Conservation (phyloP, 2,797 vertebrate genomes). For the Sebastiscus tertius region DNA sequence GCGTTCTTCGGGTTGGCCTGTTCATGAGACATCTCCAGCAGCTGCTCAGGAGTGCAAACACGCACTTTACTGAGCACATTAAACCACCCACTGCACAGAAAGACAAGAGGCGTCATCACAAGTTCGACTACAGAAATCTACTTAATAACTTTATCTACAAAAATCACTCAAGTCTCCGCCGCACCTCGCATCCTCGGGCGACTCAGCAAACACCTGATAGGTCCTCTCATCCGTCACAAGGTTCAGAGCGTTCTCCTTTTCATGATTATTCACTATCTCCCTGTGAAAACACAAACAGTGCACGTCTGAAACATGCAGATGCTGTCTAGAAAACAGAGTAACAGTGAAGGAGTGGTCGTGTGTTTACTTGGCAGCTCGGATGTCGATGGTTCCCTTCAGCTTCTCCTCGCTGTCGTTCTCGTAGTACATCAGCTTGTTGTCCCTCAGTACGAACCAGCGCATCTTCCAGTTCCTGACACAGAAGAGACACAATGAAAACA, state of each 20-base stretch:
- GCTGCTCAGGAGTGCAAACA: conserved; percentile 85
- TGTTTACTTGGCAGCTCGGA: conserved; percentile 88
- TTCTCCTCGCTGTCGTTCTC: conserved; percentile 95
- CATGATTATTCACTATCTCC: conserved; percentile 93
- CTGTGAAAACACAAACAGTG: conserved; percentile 66
- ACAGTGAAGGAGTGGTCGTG: not conserved
- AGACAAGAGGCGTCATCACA: not conserved
- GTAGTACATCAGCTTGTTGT: conserved; percentile 93
- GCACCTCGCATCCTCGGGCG: conserved; percentile 94
- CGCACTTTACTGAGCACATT: conserved; percentile 87
- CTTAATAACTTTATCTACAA: not conserved
- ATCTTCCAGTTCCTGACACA: conserved; percentile 92
- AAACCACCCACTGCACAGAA: conserved; percentile 84
- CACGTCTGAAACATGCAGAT: not conserved
- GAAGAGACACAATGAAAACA: conserved; percentile 36
- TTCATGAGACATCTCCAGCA: conserved; percentile 89
- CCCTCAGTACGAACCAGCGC: conserved; percentile 94
- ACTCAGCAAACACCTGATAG: conserved; percentile 94
- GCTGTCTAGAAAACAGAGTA: not conserved
- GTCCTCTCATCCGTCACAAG: conserved; percentile 92
- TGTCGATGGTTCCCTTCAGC: conserved; percentile 92
- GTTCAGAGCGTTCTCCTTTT: conserved; percentile 94
- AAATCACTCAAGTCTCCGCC: not conserved
- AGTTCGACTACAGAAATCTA: not conserved
- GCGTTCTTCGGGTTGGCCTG: conserved; percentile 91